Evolutionary conservation across 2,113 vertebrate species (phyloP), one percentile per base, ranked within the genome.

Genomic region (Casuarius casuarius): DNA sequence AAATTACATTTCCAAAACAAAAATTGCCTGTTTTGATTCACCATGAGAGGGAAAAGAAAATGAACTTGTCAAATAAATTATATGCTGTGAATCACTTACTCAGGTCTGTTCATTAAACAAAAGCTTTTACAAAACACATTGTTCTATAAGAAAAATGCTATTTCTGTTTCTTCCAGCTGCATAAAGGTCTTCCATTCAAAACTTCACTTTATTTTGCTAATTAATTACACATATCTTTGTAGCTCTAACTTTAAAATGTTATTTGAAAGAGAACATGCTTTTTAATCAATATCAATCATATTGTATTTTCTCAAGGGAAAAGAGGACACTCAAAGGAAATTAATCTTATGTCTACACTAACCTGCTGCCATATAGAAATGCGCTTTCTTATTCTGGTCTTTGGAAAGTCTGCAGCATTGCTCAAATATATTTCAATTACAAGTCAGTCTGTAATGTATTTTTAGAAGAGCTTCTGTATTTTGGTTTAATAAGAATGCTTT

Each of bases 231-330:
- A 75, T 72, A 77, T 8, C 33, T 95, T 82, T 89, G 28, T 80
- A 91, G 46, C 7, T 81, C 70, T 90, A 87, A 78, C 79, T 93
- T 96, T 90, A 92, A 97, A 96, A 85, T 54, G 73, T 13, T 84
- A 58, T 86, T 94, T 84, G 82, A 89, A 97, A 93, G 77, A 90
- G 75, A 96, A 84, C 52, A 88, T 76, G 51, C n/a, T 79, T 88
- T 93, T 92, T 88, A 95, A 96, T 95, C 68, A 84, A 73, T 96
- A 97, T 89, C 78, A 96, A 81, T 92, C 75, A 94, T 84, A 91
- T 44, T 73, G 77, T 85, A 86, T 90, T 94, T 81, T 72, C 72
- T 93, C 90, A 88, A 73, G 72, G 52, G 83, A 95, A 95, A 91
- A 91, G 25, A 76, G 2, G 9, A 87, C 40, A 22, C 67, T 86